Evolutionary conservation across 2,113 vertebrate genomes (phyloP).

Genomic region (Chlorocebus sabaeus): DNA sequence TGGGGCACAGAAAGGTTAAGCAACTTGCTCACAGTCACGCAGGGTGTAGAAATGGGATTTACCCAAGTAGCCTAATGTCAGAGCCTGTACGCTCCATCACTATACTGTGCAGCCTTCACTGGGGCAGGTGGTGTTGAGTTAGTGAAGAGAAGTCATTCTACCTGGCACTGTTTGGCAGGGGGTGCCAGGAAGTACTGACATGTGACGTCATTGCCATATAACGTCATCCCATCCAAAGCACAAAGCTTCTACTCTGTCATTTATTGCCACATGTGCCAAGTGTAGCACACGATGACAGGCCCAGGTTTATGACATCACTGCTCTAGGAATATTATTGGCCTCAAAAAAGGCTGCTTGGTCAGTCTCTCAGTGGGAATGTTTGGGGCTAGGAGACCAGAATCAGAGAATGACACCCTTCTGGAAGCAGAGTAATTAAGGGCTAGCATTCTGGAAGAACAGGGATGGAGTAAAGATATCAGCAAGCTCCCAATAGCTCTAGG

Average conservation of each 20-base stretch:
- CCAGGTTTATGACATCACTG: background rate
- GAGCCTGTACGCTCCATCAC: rapidly evolving
- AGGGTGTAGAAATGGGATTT: background rate
- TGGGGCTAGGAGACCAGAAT: background rate
- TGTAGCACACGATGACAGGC: background rate
- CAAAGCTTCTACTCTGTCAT: background rate
- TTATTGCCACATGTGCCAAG: background rate
- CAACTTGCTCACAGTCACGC: background rate
- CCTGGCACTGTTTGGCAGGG: background rate
- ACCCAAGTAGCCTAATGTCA: background rate
- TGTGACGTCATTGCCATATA: background rate
- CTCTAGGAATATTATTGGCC: background rate
- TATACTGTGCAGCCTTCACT: background rate
- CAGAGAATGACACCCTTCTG: background rate
- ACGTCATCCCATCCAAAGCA: background rate
- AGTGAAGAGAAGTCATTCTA: background rate
- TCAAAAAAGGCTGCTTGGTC: background rate
- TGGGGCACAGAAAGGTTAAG: background rate
- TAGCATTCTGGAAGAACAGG: background rate
- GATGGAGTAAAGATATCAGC: background rate
- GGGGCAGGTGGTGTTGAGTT: background rate
- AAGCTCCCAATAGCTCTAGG: background rate
- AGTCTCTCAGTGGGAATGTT: background rate
- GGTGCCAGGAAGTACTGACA: background rate
- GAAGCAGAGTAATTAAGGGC: background rate